Percentiles rank a stretch among this genome's conserved stretches.
These are phyloP conservation scores for Lithobates pipiens DNA, from an alignment of 2,797 vertebrate species.

Conservation along the genomic window DNA sequence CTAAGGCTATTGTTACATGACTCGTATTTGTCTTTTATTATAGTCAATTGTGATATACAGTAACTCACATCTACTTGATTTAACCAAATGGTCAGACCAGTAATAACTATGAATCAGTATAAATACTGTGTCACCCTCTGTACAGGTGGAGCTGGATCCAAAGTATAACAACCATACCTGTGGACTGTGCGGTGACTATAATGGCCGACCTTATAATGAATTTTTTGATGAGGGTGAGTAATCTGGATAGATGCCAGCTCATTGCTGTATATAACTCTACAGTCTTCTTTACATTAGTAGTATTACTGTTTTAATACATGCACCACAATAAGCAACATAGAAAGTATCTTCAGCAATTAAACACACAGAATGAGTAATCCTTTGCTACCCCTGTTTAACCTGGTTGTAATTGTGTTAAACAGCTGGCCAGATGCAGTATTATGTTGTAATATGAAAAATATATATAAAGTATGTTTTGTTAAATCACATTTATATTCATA, in stretches of 20 bases:
- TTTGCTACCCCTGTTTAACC: background rate
- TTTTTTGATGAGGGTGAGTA: constrained; percentile 68
- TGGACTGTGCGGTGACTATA: constrained; percentile 96
- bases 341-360: background rate
- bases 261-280: too few relatives aligned
- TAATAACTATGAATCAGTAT: too few relatives aligned
- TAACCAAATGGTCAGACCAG: background rate
- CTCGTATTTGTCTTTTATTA: too few relatives aligned
- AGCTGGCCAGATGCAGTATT: too few relatives aligned
- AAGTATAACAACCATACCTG: constrained; percentile 87
- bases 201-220: constrained; percentile 83
- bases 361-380: too few relatives aligned
- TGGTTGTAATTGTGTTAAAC: background rate
- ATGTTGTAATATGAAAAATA: too few relatives aligned
- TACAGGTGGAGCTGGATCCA: constrained; percentile 86
- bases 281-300: background rate
- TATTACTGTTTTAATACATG: too few relatives aligned
- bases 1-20: too few relatives aligned
- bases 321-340: background rate
- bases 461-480: too few relatives aligned
- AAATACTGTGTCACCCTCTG: background rate
- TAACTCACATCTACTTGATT: background rate
- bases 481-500: too few relatives aligned
- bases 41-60: too few relatives aligned
- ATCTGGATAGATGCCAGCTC: background rate